Evolutionary conservation across 1,140 invertebrate species (phyloP).

Genomic region (Argopecten irradians): DNA sequence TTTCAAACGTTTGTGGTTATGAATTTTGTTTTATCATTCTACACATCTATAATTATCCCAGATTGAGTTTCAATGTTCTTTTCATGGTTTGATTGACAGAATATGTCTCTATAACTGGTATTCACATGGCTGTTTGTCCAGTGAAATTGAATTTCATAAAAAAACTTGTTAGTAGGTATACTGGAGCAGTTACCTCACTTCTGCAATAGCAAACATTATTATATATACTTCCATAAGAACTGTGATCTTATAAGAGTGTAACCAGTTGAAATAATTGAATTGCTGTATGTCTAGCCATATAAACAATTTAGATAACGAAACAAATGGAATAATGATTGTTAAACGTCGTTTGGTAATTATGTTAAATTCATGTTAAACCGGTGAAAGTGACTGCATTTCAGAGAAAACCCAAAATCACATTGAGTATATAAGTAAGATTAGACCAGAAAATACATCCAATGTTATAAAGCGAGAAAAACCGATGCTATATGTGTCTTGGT

Average conservation of each 20-base stretch:
- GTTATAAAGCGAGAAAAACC: too few relatives aligned
- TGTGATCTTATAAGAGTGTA: not conserved
- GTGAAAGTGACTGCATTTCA: too few relatives aligned
- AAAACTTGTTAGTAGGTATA: not conserved
- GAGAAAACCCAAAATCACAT: too few relatives aligned
- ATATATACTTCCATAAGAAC: not conserved
- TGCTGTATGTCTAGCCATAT: too few relatives aligned
- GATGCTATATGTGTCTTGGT: too few relatives aligned
- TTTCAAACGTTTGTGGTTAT: constrained; percentile 17
- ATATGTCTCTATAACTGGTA: not conserved
- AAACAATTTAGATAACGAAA: too few relatives aligned
- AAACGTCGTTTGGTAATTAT: too few relatives aligned
- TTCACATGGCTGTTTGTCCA: not conserved
- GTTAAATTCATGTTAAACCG: too few relatives aligned
- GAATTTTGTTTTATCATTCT: not conserved
- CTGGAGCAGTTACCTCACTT: not conserved
- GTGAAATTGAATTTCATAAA: not conserved
- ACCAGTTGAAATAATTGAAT: too few relatives aligned
- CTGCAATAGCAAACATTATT: not conserved
- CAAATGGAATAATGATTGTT: too few relatives aligned
- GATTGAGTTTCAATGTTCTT: constrained; percentile 1
- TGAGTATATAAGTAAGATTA: too few relatives aligned
- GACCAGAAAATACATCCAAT: too few relatives aligned
- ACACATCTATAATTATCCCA: constrained; percentile 6
- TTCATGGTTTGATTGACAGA: constrained; percentile 5